phyloP scores from a whole-genome alignment of 2,113 vertebrate species.

The Aegithalos caudatus region DNA sequence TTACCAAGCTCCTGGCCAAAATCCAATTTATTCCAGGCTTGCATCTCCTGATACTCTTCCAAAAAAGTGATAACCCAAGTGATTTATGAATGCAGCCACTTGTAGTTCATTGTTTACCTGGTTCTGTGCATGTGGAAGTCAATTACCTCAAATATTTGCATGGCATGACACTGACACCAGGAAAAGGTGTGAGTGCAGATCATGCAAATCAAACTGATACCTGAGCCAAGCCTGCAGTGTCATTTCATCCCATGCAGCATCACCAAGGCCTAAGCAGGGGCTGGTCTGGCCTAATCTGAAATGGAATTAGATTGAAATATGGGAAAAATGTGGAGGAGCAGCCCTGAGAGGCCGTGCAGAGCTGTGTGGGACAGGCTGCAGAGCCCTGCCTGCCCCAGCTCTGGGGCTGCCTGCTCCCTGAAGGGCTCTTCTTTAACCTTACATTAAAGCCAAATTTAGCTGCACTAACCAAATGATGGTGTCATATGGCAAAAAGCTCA shows the following conservation, averaged over 20 bases:
- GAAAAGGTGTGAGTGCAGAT: not conserved
- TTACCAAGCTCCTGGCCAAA: not conserved
- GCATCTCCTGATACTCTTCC: not conserved
- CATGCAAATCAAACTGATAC: not conserved
- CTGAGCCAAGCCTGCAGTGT: not conserved
- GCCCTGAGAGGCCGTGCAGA: not conserved
- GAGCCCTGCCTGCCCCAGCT: not conserved
- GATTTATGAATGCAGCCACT: not conserved
- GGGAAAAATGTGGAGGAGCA: not conserved
- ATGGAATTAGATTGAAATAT: not conserved
- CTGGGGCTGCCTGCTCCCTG: not conserved
- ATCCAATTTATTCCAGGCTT: not conserved
- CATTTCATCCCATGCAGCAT: not conserved
- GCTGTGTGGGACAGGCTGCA: not conserved
- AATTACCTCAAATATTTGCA: not conserved
- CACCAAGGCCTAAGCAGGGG: not conserved
- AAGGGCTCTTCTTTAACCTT: not conserved
- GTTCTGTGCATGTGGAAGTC: not conserved
- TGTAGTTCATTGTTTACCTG: not conserved
- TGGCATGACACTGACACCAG: fast-evolving
- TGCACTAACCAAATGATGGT: not conserved
- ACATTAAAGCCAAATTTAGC: not conserved
- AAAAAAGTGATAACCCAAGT: not conserved
- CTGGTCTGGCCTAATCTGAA: not conserved
- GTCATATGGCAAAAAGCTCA: not conserved